Base-by-base conservation (phyloP, 2,113 vertebrate species). In the Gopherus evgoodei region DNA sequence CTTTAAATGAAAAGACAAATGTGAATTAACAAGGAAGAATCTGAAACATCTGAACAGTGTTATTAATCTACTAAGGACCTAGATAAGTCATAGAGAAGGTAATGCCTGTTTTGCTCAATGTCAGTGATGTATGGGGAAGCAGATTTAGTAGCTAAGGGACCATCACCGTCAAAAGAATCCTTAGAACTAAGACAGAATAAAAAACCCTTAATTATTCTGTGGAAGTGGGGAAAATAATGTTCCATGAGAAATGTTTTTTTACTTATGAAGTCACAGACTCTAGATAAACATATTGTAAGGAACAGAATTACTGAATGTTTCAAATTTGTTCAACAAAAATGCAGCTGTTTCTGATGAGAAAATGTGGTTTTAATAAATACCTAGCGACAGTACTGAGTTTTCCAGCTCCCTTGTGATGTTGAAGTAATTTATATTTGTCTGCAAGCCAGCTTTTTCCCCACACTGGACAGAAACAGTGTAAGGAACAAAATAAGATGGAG, bases 41-140 rank as follows among this genome's bases (percentile, higher is more conserved):
- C 94, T 91, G 89, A 95, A 96, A 92, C 80, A 87, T 90, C 89
- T 91, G 94, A 95, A 96, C 94, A 91, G 80, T 59, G 84, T 87
- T 97, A 97, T 95, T 95, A 96, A 97, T 96, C 95, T 92, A 25
- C 88, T 94, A 49, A 90, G 94, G 92, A 91, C 95, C 94, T 59
- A 95, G 95, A 95, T 94, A 95, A 97, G 94, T 93, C 96, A 92
- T 69, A 89, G 85, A 95, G 88, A 95, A 96, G 91, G 72, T 44
- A 95, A 76, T 82, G 90, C 92, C 93, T 92, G 92, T 88, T 86
- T 92, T 95, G 79, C 92, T 86, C 54, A 88, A 93, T 91, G 83
- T 85, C 54, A 89, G 84, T 94, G 94, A 97, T 96, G 95, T 95
- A 97, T 96, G 94, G 52, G 84, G 91, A 2, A 93, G 93, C 92